Conservation (phyloP, 2,888 invertebrate genomes). For the Gasteruption jaculator region DNA sequence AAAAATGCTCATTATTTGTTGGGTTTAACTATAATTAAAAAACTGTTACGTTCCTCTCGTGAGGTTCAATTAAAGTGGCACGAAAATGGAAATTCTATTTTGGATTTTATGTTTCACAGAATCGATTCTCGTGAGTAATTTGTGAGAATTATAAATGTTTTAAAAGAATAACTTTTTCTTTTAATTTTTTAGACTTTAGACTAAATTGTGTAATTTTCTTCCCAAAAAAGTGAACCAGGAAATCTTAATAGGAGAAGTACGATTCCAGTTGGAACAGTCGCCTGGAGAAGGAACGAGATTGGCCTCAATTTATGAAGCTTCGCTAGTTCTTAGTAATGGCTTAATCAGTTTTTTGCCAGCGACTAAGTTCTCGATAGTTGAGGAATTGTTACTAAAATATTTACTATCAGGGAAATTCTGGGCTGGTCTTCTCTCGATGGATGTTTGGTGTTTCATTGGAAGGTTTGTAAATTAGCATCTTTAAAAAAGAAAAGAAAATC, state of each 20-base stretch:
- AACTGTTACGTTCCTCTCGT: constrained; percentile 27
- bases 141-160: background rate
- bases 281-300: constrained; percentile 20
- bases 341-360: constrained; percentile 29
- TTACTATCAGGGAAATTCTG: constrained; percentile 36
- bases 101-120: constrained; percentile 30
- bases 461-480: constrained; percentile 33
- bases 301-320: constrained; percentile 36
- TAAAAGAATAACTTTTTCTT: background rate
- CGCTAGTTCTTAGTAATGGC: constrained; percentile 31
- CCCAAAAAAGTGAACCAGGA: constrained; percentile 34
- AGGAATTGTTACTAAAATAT: constrained; percentile 37
- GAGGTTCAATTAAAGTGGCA: constrained; percentile 29
- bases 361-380: constrained; percentile 31
- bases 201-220: background rate
- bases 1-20: constrained; percentile 36
- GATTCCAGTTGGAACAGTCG: constrained; percentile 22
- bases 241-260: constrained; percentile 28
- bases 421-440: constrained; percentile 37
- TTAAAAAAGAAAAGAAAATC: background rate
- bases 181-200: background rate
- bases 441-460: constrained; percentile 40
- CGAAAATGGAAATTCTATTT: constrained; percentile 24
- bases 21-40: constrained; percentile 33
- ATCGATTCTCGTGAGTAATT: constrained; percentile 31